phyloP scores from a whole-genome alignment of 2,797 vertebrate genomes.

The Peromyscus attwateri region DNA sequence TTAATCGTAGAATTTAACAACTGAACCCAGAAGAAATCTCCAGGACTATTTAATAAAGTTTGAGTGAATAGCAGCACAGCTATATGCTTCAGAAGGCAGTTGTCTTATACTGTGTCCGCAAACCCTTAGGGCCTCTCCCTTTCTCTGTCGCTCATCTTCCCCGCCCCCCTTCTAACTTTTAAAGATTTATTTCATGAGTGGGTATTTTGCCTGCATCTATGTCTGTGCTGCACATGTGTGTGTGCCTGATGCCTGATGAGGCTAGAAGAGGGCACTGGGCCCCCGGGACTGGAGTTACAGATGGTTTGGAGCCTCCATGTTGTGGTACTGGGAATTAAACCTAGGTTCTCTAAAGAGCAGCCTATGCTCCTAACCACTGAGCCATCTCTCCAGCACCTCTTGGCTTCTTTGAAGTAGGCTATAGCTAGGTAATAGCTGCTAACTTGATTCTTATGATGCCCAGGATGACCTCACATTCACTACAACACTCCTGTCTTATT shows the following conservation, averaged over 20 bases:
- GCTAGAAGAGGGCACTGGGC: not conserved
- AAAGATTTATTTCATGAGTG: not conserved
- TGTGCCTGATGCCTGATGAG: not conserved
- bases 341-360: not conserved
- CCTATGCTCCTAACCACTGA: not conserved
- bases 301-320: not conserved
- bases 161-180: not conserved
- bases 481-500: not conserved
- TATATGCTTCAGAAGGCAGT: not conserved
- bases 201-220: not conserved
- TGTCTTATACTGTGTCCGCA: not conserved
- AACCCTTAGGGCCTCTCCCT: rapidly evolving
- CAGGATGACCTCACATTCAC: not conserved
- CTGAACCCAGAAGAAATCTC: not conserved
- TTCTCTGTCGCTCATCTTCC: not conserved
- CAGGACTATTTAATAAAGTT: not conserved
- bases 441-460: no score
- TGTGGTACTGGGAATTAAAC: not conserved
- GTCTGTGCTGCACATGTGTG: not conserved
- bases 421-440: not conserved
- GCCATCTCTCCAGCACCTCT: not conserved
- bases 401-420: not conserved
- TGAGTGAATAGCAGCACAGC: not conserved
- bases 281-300: not conserved
- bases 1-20: not conserved